Evolutionary conservation across 2,888 invertebrate species (phyloP), one percentile per base, ranked within the genome.

Genomic region (Nysson spinosus): DNA sequence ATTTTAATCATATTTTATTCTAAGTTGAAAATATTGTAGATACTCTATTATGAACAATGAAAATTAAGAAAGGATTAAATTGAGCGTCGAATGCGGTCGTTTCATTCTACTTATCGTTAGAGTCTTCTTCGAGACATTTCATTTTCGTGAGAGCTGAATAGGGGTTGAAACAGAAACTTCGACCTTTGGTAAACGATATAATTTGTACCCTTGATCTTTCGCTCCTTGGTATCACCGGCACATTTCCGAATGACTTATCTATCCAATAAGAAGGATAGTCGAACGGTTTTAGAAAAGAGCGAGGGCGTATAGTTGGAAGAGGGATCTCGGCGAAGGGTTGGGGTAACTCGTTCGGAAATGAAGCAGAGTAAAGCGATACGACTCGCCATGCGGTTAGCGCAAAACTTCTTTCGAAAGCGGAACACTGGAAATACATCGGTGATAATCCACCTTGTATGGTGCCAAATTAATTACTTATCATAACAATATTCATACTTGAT

Each of bases 211-310:
- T 34, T 40, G 60, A 35, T 61, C 30, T 46, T 30, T 26, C 37
- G 19, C 16, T 24, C 44, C 30, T 12, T 46, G 14, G 30, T 19
- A 26, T n/a, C 11, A n/a, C 40, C 40, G 35, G 52, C 24, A 51
- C 35, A 17, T 42, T 42, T 26, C 19, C 32, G 17, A 4, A 24
- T 35, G 47, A 49, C 49, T 62, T 65, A 50, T 56, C 65, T 55
- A 22, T 32, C 34, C 6, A 11, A 24, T 39, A 43, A 54, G 47
- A 61, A 55, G 20, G 47, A 20, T 24, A 49, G 49, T 65, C 34
- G 20, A 65, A 62, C 28, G 62, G 26, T 52, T 58, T 42, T 26
- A 28, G 46, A 60, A 32, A 44, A 22, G 43, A 30, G 28, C 14
- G 40, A 37, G 30, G 19, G 19, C 30, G 34, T 5, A 35, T 22